phyloP scores from a whole-genome alignment of 2,113 vertebrate genomes.

The Corythornis cristatus region DNA sequence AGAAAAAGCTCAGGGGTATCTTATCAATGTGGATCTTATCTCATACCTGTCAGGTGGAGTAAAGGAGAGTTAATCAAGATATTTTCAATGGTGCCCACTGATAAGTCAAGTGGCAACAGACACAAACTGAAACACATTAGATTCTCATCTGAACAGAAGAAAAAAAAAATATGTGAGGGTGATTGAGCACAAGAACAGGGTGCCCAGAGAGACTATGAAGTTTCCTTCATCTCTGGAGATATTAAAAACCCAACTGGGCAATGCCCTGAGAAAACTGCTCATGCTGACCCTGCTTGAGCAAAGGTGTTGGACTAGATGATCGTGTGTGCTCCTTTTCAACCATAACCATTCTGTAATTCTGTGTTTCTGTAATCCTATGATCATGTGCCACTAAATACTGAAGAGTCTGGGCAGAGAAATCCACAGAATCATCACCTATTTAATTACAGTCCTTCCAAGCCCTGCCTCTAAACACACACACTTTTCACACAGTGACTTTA shows the following conservation, averaged over 20 bases:
- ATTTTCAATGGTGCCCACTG: neutral
- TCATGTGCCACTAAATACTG: rapidly evolving
- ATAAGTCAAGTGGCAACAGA: neutral
- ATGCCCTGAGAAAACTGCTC: neutral
- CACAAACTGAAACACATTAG: neutral
- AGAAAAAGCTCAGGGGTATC: neutral
- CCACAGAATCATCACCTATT: neutral
- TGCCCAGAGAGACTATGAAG: neutral
- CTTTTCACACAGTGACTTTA: neutral
- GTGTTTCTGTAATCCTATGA: neutral
- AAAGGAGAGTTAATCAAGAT: neutral
- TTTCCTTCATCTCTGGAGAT: neutral
- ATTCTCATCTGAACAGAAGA: neutral
- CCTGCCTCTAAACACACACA: neutral
- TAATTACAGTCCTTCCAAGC: neutral
- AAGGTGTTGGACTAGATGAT: neutral
- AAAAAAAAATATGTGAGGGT: neutral
- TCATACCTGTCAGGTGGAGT: neutral
- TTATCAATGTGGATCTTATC: neutral
- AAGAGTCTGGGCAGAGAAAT: neutral
- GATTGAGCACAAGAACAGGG: neutral
- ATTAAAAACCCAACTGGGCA: neutral
- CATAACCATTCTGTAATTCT: neutral
- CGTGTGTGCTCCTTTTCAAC: neutral
- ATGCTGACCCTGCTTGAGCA: neutral